Evolutionary conservation across 2,113 vertebrate genomes (phyloP).

Genomic region (Neodon shergylaensis): DNA sequence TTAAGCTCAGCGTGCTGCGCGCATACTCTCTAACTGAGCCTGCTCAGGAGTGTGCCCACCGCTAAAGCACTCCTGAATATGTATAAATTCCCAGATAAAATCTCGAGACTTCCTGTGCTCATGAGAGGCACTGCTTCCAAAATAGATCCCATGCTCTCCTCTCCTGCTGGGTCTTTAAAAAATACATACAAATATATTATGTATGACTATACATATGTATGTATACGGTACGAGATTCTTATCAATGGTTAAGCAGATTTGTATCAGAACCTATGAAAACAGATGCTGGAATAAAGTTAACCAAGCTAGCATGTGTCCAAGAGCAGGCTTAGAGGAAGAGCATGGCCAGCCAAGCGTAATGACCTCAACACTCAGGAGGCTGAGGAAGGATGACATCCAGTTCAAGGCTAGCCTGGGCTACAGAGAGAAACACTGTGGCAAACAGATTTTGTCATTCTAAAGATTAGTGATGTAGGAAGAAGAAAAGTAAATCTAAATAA

Average conservation of each 20-base stretch:
- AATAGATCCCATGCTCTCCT: not conserved
- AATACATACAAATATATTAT: not conserved
- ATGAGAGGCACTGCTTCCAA: not conserved
- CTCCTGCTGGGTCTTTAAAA: not conserved
- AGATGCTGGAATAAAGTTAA: not conserved
- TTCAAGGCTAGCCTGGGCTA: not conserved
- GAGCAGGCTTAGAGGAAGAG: not conserved
- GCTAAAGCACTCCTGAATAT: not conserved
- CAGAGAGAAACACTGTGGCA: not conserved
- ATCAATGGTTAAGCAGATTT: not conserved
- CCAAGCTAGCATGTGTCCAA: not conserved
- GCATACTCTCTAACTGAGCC: not conserved
- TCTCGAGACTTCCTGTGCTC: not conserved
- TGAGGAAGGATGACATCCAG: not conserved
- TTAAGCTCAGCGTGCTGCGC: too few relatives aligned
- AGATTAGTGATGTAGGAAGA: not conserved
- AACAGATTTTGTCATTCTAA: not conserved
- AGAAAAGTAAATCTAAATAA: not conserved
- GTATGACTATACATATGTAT: not conserved
- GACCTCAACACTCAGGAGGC: not conserved
- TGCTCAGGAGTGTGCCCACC: not conserved
- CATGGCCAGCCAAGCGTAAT: not conserved
- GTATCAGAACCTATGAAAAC: constrained; percentile 3
- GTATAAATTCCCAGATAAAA: not conserved
- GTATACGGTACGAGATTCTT: not conserved